Conservation (phyloP, 2,888 invertebrate genomes). For the Erannis defoliaria region DNA sequence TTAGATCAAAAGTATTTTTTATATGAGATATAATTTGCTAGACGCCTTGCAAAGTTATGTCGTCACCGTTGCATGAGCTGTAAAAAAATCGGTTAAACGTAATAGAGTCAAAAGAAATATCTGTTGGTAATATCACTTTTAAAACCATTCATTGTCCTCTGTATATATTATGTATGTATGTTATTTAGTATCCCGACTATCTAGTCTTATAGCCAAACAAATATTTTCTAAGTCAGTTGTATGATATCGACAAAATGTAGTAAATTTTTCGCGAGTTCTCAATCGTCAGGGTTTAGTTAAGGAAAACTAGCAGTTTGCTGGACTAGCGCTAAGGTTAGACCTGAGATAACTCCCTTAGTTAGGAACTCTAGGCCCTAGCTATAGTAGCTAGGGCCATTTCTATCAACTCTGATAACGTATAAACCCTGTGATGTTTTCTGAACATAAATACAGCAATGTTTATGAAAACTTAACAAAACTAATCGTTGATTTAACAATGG, state of each 20-base stretch:
- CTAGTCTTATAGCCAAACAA: conserved; percentile 27
- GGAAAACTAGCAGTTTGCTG: conserved; percentile 23
- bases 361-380: conserved; percentile 8
- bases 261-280: conserved; percentile 21
- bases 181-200: not conserved
- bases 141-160: not conserved
- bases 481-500: too few species aligned
- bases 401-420: not conserved
- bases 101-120: too few species aligned
- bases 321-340: conserved; percentile 18
- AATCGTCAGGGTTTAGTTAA: conserved; percentile 40
- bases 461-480: too few species aligned
- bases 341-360: conserved; percentile 6
- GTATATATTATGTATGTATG: not conserved
- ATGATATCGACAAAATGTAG: conserved; percentile 32
- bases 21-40: too few species aligned
- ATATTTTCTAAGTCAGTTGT: conserved; percentile 31
- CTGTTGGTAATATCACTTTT: too few species aligned
- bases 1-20: too few species aligned
- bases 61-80: too few species aligned
- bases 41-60: too few species aligned
- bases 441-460: too few species aligned
- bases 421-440: not conserved
- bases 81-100: too few species aligned
- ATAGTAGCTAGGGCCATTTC: not conserved